These are phyloP conservation scores for Drosophila macrothrix DNA, from an alignment of 2,888 invertebrate genomes.

Conservation along the genomic window DNA sequence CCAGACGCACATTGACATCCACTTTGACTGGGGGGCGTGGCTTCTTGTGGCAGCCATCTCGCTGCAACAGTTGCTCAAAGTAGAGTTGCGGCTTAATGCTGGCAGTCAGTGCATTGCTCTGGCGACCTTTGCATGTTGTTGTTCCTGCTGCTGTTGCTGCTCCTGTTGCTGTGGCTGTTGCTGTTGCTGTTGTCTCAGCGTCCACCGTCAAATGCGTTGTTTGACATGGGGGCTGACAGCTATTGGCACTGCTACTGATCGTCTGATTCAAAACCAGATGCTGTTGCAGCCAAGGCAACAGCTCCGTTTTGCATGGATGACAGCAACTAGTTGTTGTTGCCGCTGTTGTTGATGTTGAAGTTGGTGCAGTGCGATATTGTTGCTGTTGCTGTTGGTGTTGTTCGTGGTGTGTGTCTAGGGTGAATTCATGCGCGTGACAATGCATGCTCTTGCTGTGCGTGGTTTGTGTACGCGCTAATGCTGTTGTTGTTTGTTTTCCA, in stretches of 20 bases:
- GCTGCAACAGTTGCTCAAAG: slow-evolving; percentile 74
- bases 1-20: slow-evolving; percentile 91
- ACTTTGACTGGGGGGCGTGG: slow-evolving; percentile 88
- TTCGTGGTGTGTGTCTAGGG: slow-evolving; percentile 71
- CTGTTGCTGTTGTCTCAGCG: slow-evolving; percentile 57
- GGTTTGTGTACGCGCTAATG: slow-evolving; percentile 70
- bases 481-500: slow-evolving; percentile 42
- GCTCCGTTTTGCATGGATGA: slow-evolving; percentile 79
- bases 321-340: slow-evolving; percentile 46
- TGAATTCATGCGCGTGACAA: slow-evolving; percentile 66
- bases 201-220: slow-evolving; percentile 6
- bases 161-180: slow-evolving; percentile 52
- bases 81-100: slow-evolving; percentile 71
- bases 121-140: slow-evolving; percentile 55
- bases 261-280: slow-evolving; percentile 84
- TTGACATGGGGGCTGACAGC: slow-evolving; percentile 30
- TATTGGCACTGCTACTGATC: slow-evolving; percentile 51
- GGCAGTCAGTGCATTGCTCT: slow-evolving; percentile 65
- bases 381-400: slow-evolving; percentile 38
- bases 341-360: slow-evolving; percentile 26
- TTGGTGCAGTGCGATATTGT: slow-evolving; percentile 41
- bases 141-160: slow-evolving; percentile 33
- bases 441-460: slow-evolving; percentile 65
- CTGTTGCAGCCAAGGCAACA: slow-evolving; percentile 85
- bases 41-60: slow-evolving; percentile 71